Evolutionary conservation across 1,140 invertebrate genomes (phyloP).

Genomic region (Apocrypta bakeri): DNA sequence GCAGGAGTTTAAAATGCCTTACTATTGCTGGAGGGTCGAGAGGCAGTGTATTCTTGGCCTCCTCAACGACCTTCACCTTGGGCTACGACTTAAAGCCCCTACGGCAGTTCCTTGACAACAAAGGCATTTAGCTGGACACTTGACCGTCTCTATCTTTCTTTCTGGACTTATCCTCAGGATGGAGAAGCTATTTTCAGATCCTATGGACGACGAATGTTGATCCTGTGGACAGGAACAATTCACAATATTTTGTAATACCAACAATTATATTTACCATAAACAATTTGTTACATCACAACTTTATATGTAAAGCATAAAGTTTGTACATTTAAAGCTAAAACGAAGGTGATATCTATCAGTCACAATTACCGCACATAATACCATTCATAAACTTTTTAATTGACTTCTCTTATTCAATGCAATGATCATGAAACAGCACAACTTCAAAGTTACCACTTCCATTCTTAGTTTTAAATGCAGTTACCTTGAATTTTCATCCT

Average conservation of each 20-base stretch:
- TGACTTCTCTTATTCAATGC: neutral
- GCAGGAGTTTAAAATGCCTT: neutral
- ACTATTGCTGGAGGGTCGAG: neutral
- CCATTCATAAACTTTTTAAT: neutral
- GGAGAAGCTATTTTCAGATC: no score
- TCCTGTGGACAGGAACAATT: neutral
- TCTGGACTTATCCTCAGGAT: neutral
- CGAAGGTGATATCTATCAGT: neutral
- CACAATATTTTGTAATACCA: neutral
- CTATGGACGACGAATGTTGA: no score
- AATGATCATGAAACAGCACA: neutral
- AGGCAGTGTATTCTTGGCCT: neutral
- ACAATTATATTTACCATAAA: neutral
- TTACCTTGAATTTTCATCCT: neutral
- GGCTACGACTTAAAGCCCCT: conserved; percentile 17
- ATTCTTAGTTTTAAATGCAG: neutral
- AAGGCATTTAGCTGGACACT: conserved; percentile 42
- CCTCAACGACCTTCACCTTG: neutral
- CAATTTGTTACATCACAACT: neutral
- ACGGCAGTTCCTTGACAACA: neutral
- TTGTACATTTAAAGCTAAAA: neutral
- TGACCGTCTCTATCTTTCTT: neutral
- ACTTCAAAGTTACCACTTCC: neutral
- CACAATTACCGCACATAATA: neutral
- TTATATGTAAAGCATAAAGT: neutral